Percentiles rank a stretch among this genome's conserved stretches.
Evolutionary conservation across 2,888 invertebrate genomes (phyloP).

Genomic region (Apeira syringaria): DNA sequence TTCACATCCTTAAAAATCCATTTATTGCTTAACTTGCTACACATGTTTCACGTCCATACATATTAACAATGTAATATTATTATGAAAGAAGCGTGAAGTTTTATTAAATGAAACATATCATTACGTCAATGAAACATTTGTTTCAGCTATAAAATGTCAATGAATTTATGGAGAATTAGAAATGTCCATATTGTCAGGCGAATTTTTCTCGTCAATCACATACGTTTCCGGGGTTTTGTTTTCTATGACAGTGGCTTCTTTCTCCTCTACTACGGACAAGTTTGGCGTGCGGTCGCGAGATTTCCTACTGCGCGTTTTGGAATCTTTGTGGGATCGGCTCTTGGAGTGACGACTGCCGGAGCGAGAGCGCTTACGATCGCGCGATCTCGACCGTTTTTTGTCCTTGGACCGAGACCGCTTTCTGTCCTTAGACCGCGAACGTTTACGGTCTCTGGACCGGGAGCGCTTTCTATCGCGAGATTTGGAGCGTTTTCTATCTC

Average conservation of each 20-base stretch:
- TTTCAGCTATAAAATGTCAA: slow-evolving; percentile 7
- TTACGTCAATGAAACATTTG: not conserved
- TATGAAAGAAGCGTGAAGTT: slow-evolving; percentile 7
- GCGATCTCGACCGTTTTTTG: slow-evolving; percentile 67
- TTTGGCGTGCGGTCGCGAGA: slow-evolving; percentile 67
- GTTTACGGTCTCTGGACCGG: slow-evolving; percentile 76
- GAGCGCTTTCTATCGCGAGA: slow-evolving; percentile 84
- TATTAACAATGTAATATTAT: not conserved
- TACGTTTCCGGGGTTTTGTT: slow-evolving; percentile 52
- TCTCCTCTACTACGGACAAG: slow-evolving; percentile 56
- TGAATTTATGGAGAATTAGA: slow-evolving; percentile 87
- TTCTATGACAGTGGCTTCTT: slow-evolving; percentile 44
- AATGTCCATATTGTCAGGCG: slow-evolving; percentile 91
- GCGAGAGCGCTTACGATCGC: slow-evolving; percentile 71
- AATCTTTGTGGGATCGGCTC: slow-evolving; percentile 66
- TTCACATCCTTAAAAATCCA: slow-evolving; percentile 2
- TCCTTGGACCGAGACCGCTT: slow-evolving; percentile 77
- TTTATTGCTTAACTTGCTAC: slow-evolving; percentile 18
- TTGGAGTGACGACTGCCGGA: slow-evolving; percentile 70
- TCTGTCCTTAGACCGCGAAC: slow-evolving; percentile 71
- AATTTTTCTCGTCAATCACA: slow-evolving; percentile 80
- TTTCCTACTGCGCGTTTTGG: slow-evolving; percentile 65
- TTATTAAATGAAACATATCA: not conserved
- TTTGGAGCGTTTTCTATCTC: slow-evolving; percentile 83
- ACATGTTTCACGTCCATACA: slow-evolving; percentile 11